Evolutionary conservation across 2,113 vertebrate species (phyloP).

Genomic region (Eclectus roratus): DNA sequence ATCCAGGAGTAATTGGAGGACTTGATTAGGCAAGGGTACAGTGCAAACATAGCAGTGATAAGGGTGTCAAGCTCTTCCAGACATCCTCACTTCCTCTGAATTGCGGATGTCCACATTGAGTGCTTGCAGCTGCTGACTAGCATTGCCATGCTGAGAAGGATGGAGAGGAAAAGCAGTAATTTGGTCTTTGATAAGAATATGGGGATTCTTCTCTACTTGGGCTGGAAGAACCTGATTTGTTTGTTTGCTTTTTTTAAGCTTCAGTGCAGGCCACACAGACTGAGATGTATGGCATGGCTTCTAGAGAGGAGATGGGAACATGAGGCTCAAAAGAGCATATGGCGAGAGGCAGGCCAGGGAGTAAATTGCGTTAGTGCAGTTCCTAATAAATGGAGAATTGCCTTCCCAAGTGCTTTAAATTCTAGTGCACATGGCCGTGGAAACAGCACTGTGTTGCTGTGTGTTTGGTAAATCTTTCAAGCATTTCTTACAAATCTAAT

Average conservation of each 20-base stretch:
- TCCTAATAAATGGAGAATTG: background rate
- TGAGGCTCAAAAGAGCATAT: background rate
- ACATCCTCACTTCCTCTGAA: background rate
- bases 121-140: background rate
- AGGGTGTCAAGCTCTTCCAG: background rate
- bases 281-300: background rate
- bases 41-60: background rate
- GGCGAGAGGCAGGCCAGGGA: background rate
- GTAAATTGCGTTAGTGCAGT: background rate
- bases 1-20: background rate
- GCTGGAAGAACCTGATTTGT: background rate
- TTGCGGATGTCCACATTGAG: background rate
- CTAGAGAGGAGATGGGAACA: background rate
- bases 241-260: background rate
- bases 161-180: background rate
- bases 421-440: background rate
- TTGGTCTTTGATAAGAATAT: background rate
- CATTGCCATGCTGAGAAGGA: background rate
- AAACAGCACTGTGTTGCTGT: background rate
- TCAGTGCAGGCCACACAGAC: fast-evolving
- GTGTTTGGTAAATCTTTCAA: background rate
- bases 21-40: background rate
- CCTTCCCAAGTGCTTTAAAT: background rate
- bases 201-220: background rate
- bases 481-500: background rate